Evolutionary conservation across 2,888 invertebrate genomes (phyloP).

Genomic region (Synergus gifuensis): DNA sequence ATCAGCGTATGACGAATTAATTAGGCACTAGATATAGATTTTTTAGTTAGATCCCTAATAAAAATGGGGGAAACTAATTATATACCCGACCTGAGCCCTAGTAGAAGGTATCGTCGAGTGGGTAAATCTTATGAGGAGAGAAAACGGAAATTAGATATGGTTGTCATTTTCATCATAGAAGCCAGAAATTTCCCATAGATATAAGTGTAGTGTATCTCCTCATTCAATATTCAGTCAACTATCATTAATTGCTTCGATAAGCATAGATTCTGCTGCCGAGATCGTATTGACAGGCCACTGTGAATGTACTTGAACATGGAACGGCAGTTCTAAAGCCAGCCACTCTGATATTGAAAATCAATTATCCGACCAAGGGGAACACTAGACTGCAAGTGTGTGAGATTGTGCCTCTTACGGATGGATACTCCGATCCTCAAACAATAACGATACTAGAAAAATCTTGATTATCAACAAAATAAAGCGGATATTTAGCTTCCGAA

Average conservation of each 20-base stretch:
- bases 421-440: not conserved
- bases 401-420: constrained; percentile 16
- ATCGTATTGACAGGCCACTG: constrained; percentile 31
- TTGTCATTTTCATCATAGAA: not conserved
- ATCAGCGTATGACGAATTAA: no score
- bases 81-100: no score
- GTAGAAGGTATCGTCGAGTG: not conserved
- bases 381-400: constrained; percentile 28
- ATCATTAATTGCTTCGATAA: constrained; percentile 30
- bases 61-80: no score
- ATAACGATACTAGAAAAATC: not conserved
- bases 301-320: constrained; percentile 33
- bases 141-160: not conserved
- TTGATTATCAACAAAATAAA: not conserved
- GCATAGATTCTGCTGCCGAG: constrained; percentile 15
- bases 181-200: not conserved
- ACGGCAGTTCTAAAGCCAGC: constrained; percentile 59
- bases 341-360: constrained; percentile 69
- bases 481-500: not conserved
- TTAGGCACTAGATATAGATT: no score
- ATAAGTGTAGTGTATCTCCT: not conserved
- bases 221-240: constrained; percentile 32
- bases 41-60: no score
- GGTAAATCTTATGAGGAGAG: not conserved
- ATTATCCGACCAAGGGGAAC: constrained; percentile 57